Base-by-base conservation (phyloP, 1,140 invertebrate genomes). In the Drosophila ironensis region DNA sequence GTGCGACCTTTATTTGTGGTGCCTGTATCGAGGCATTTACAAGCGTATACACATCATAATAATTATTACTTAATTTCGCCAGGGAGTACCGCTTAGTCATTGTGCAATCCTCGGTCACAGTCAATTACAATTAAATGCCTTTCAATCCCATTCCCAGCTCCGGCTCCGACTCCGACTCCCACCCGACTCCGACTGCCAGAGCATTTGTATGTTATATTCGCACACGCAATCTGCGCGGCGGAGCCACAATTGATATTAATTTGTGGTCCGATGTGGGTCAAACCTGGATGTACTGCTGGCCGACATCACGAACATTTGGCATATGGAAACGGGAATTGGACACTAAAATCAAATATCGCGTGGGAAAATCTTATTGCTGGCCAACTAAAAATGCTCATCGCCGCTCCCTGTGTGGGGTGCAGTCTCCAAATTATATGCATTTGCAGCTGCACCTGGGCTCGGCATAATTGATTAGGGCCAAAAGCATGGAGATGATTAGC, bases 101-200 rank as follows among this genome's bases (percentile, higher is more conserved):
- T 70, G 66, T 70, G 66, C 42, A 70, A 70, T 70, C 66, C 66
- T 70, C 30, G 66, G 66, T 70, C 66, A 70, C 66, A 70, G 66
- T 69, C 66, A 71, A 71, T 71, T 71, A 71, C 68, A 71, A 71
- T 71, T 71, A 69, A 71, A 71, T 71, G 68, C 68, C 67, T 71
- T 71, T 71, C 68, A 71, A 71, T 71, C 67, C 7, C 17, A 30
- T 45, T 45, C 24, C 42, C 12, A 45, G 12, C 17, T n/a, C 40
- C 40, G 20, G 2, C 20, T 5, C 20, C 20, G 5, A 3, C 20
- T 5, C 20, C 20, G 5, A 3, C 5, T 5, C 20, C 20, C 2
- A 3, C 5, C 20, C 20, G 2, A 5, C 20, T 22, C 20, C 20
- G 2, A 22, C n/a, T n/a, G 20, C 33, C 16, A 14, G 33, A 37